Evolutionary conservation across 2,888 invertebrate genomes (phyloP).

Genomic region (Alloscopus bannaensis): DNA sequence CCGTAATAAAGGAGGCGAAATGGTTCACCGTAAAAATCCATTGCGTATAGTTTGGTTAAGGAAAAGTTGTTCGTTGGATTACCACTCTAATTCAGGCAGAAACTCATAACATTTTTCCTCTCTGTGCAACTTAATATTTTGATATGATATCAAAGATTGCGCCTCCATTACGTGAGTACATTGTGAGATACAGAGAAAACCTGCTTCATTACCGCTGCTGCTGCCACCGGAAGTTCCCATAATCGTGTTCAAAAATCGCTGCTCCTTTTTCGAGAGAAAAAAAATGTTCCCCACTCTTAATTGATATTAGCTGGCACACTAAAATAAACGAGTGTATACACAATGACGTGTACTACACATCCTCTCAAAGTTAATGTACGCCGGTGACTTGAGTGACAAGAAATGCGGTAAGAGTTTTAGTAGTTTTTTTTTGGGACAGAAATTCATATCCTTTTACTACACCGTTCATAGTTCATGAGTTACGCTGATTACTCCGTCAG

Average conservation of each 20-base stretch:
- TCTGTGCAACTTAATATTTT: background rate
- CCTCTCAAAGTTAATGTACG: background rate
- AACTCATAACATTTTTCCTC: background rate
- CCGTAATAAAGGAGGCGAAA: no score
- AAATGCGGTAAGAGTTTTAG: background rate
- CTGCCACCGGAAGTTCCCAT: slow-evolving; percentile 49
- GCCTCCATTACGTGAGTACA: background rate
- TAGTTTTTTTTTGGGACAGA: background rate
- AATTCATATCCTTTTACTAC: no score
- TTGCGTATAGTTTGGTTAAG: no score
- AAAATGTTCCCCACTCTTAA: slow-evolving; percentile 13
- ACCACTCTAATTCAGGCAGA: background rate
- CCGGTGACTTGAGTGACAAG: background rate
- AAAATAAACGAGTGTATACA: background rate
- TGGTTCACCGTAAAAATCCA: no score
- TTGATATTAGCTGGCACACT: background rate
- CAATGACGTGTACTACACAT: background rate
- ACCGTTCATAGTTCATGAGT: background rate
- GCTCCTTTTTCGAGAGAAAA: slow-evolving; percentile 11
- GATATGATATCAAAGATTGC: background rate
- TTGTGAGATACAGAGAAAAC: slow-evolving; percentile 3
- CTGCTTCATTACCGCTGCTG: slow-evolving; percentile 15
- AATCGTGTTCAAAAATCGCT: slow-evolving; percentile 14
- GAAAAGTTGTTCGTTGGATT: background rate
- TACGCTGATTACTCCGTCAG: background rate